These are phyloP conservation scores for Oconnorella tubifera DNA, from an alignment of 2,888 invertebrate genomes.

Conservation along the genomic window DNA sequence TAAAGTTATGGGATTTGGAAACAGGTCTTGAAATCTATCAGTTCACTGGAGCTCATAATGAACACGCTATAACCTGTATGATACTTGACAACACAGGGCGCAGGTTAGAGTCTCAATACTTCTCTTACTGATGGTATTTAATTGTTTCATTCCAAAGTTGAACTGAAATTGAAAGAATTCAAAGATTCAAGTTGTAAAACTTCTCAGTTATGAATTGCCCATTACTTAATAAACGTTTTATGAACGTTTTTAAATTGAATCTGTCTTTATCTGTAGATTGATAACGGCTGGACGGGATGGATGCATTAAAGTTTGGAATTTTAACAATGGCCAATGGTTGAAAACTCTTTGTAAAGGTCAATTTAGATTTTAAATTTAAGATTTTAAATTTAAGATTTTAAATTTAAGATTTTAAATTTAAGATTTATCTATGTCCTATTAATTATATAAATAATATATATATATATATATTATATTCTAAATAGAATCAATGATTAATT, in stretches of 20 bases:
- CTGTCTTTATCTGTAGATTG: constrained; percentile 38
- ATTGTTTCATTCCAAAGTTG: too few relatives aligned
- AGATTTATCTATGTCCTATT: not conserved
- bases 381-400: not conserved
- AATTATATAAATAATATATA: not conserved
- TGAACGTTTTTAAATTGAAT: constrained; percentile 9
- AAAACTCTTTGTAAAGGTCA: constrained; percentile 41
- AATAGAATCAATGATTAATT: too few relatives aligned
- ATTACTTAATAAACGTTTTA: too few relatives aligned
- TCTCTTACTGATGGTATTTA: too few relatives aligned
- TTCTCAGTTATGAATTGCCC: too few relatives aligned
- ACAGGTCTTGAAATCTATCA: constrained; percentile 55
- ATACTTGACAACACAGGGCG: constrained; percentile 54
- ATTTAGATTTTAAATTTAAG: not conserved
- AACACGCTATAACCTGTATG: constrained; percentile 55
- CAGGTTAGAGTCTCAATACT: too few relatives aligned
- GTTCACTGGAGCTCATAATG: constrained; percentile 54
- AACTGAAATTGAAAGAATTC: too few relatives aligned
- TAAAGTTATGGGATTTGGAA: constrained; percentile 57
- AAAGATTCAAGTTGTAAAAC: too few relatives aligned
- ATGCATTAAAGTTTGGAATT: constrained; percentile 54
- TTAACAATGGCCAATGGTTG: constrained; percentile 56
- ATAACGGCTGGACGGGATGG: constrained; percentile 56
- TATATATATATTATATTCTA: constrained; percentile 1
- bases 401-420: not conserved